Base-by-base conservation (phyloP, 2,888 invertebrate species). In the Nephrotoma appendiculata region DNA sequence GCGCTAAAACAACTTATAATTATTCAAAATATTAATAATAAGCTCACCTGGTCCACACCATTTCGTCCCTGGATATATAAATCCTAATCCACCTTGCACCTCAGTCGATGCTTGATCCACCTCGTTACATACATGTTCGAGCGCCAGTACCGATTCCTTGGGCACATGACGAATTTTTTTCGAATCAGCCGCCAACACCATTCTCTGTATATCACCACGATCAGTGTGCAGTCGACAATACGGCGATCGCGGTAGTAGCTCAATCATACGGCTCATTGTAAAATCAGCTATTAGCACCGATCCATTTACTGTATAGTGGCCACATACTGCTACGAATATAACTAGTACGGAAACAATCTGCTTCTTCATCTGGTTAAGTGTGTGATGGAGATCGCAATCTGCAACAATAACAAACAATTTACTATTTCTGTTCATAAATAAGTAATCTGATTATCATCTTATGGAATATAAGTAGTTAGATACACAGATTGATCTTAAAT, bases 21-120 rank as follows among this genome's bases (percentile, higher is more conserved):
- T 31, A 31, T 2, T 31, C 31, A 31, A 31, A 3, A 31, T 31
- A 31, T 87, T 31, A 31, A 31, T 31, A 31, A 31, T 48, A 48
- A 12, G n/a, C 84, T 89, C 89, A 92, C 93, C 96, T 86, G 95
- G 94, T 0, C 96, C 96, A 90, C 96, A 96, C 95, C 96, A 96
- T 89, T 95, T 95, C 0, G 96, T 96, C 2, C 96, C 96, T 87
- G 94, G 94, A 89, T 93, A 94, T 48, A 93, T 93, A 89, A 94
- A 93, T n/a, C 93, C 93, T 15, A 92, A 88, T 0, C 91, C 91
- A 31, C 92, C 92, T 86, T 92, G 91, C 87, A 91, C 91, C 88
- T 91, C 91, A 1, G 89, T 90, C 89, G 87, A 89, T 89, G 86
- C 87, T n/a, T 87, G 87, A 15, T 87, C 88, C 11, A 91, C 89